Conservation (phyloP, 2,113 vertebrate genomes). For the Silurus glanis region DNA sequence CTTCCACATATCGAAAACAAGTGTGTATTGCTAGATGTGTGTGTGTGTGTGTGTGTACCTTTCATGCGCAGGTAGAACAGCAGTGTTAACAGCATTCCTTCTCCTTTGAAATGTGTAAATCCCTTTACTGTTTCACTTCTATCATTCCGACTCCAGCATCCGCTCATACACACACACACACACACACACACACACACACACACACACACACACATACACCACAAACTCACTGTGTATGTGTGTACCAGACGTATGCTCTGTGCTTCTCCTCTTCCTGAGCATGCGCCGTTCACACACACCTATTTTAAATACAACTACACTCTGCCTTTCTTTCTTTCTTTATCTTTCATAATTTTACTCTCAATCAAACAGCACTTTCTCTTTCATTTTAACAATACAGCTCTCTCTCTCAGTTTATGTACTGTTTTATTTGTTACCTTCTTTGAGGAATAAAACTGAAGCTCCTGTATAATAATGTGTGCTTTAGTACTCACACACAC, state of each 20-base stretch:
- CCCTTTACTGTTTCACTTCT: conserved; percentile 22
- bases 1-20: too few species aligned
- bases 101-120: not conserved
- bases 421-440: not conserved
- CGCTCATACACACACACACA: conserved; percentile 19
- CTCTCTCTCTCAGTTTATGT: not conserved
- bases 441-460: not conserved
- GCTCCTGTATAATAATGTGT: not conserved
- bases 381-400: not conserved
- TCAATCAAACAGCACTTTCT: not conserved
- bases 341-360: too few species aligned
- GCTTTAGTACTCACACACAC: conserved; percentile 38
- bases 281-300: conserved; percentile 34
- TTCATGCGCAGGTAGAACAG: conserved; percentile 73
- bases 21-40: not conserved
- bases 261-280: conserved; percentile 31
- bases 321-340: not conserved
- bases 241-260: not conserved
- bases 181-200: conserved; percentile 10
- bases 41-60: conserved; percentile 61
- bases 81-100: conserved; percentile 73
- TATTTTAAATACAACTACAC: not conserved
- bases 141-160: conserved; percentile 15
- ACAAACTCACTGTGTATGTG: not conserved
- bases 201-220: conserved; percentile 30